These are phyloP conservation scores for Trichacis sp. DNA, from an alignment of 2,888 invertebrate species.

Conservation along the genomic window DNA sequence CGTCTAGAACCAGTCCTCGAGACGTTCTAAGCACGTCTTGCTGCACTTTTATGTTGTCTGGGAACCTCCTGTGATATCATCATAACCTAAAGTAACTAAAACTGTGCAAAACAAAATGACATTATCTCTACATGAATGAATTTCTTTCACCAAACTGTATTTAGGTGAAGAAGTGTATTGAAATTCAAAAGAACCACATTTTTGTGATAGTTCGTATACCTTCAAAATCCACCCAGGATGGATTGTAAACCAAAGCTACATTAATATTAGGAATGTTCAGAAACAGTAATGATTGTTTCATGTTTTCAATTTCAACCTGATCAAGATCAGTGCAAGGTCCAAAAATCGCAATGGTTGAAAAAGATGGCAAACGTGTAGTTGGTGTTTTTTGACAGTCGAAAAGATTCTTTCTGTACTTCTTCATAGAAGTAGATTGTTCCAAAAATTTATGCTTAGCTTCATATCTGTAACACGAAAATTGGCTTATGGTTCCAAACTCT, in stretches of 20 bases:
- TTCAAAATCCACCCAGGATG: background rate
- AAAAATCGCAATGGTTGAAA: background rate
- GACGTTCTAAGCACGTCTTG: too few relatives aligned
- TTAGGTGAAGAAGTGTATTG: too few relatives aligned
- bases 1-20: too few relatives aligned
- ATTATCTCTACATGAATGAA: too few relatives aligned
- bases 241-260: background rate
- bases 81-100: too few relatives aligned
- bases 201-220: background rate
- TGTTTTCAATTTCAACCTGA: too few relatives aligned
- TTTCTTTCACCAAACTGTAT: too few relatives aligned
- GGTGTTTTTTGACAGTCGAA: background rate
- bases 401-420: background rate
- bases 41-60: too few relatives aligned
- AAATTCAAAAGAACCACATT: background rate
- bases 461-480: slow-evolving; percentile 3
- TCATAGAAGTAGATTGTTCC: background rate
- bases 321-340: too few relatives aligned
- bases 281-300: too few relatives aligned
- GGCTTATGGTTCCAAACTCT: slow-evolving; percentile 4
- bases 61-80: too few relatives aligned
- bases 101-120: too few relatives aligned
- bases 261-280: background rate
- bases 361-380: background rate
- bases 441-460: slow-evolving; percentile 4